A percentile compares a stretch with the other conserved stretches of the same genome.
phyloP scores from a whole-genome alignment of 1,140 invertebrate genomes.

The Harpegnathos saltator region DNA sequence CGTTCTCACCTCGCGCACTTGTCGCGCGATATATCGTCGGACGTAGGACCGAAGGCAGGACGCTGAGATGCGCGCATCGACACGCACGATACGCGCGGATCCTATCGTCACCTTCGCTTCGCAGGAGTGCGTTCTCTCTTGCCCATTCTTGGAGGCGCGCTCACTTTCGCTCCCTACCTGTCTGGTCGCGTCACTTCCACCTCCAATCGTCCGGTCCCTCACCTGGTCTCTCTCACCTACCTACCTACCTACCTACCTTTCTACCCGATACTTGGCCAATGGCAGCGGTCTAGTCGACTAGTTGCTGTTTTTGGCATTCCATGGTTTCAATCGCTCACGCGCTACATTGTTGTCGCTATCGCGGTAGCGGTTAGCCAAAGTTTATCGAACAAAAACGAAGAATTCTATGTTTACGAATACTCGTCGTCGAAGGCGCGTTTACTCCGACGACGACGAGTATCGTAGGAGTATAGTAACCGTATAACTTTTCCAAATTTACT shows the following conservation, averaged over 20 bases:
- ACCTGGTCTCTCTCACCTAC: conserved; percentile 34
- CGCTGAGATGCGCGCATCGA: conserved; percentile 7
- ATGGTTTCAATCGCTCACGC: neutral
- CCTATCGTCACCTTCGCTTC: conserved; percentile 49
- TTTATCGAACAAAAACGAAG: conserved; percentile 1
- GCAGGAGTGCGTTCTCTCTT: conserved; percentile 78
- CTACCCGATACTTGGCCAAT: conserved; percentile 29
- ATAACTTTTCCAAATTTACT: too few species aligned
- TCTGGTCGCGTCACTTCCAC: conserved; percentile 46
- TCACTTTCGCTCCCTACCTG: conserved; percentile 84
- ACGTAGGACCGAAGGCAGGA: neutral
- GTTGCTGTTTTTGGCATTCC: conserved; percentile 29
- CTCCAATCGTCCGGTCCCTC: conserved; percentile 55
- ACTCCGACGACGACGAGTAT: neutral
- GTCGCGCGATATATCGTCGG: neutral
- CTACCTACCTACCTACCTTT: too few species aligned
- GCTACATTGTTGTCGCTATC: neutral
- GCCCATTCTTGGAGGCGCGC: conserved; percentile 85
- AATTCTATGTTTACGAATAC: neutral
- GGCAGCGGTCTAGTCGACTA: neutral
- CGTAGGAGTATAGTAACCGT: too few species aligned
- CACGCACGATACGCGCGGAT: conserved; percentile 8
- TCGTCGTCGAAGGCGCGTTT: neutral
- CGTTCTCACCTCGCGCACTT: neutral
- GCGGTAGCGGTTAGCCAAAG: neutral